Evolutionary conservation across 1,140 invertebrate genomes (phyloP).

Genomic region (Hesperophylax magnus): DNA sequence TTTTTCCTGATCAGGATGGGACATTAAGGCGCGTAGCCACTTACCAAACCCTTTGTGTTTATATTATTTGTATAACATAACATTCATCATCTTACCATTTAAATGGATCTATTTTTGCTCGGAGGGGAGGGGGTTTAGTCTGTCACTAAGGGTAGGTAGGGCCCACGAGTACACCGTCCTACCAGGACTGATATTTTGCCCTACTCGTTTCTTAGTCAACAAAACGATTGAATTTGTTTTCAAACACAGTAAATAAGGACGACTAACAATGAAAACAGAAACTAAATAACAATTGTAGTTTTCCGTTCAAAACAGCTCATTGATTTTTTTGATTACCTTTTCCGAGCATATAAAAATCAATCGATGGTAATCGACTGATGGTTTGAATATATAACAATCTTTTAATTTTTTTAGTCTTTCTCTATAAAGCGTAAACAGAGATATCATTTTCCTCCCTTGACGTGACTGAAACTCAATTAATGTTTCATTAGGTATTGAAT

Average conservation of each 20-base stretch:
- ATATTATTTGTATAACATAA: constrained; percentile 39
- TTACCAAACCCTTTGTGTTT: constrained; percentile 37
- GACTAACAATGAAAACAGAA: not conserved
- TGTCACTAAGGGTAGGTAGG: not conserved
- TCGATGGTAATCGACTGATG: too few species aligned
- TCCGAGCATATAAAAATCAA: not conserved
- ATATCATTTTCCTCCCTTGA: too few species aligned
- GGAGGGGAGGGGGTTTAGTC: constrained; percentile 9
- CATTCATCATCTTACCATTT: constrained; percentile 45
- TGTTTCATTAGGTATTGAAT: too few species aligned
- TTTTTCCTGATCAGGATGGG: not conserved
- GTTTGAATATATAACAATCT: too few species aligned
- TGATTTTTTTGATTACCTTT: not conserved
- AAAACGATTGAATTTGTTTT: constrained; percentile 11
- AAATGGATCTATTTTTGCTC: constrained; percentile 36
- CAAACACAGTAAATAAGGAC: not conserved
- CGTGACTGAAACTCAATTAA: too few species aligned
- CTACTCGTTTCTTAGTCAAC: not conserved
- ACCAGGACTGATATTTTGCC: too few species aligned
- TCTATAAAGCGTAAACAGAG: too few species aligned
- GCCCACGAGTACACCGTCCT: too few species aligned
- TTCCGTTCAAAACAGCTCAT: not conserved
- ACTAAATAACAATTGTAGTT: not conserved
- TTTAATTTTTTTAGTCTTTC: too few species aligned
- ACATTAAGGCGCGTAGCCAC: constrained; percentile 40